phyloP scores from a whole-genome alignment of 2,797 vertebrate genomes.

The Cottoperca gobio region DNA sequence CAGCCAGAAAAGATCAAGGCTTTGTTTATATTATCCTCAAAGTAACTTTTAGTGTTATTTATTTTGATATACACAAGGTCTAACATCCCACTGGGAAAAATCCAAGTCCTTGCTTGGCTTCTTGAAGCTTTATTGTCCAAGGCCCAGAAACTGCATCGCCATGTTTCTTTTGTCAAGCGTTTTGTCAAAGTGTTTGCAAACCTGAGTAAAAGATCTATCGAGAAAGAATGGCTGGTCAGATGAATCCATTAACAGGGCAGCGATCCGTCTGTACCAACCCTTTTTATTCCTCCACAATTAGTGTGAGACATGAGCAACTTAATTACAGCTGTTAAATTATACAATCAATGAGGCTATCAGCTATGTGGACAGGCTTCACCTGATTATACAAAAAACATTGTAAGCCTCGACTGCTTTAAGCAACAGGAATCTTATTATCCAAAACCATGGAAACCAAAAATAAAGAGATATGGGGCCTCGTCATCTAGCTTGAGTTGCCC shows the following conservation, averaged over 20 bases:
- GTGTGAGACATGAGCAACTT: slow-evolving; percentile 20
- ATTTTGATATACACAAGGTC: too few relatives aligned
- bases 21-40: too few relatives aligned
- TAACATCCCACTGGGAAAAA: too few relatives aligned
- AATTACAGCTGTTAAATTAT: slow-evolving; percentile 28
- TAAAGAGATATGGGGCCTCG: background rate
- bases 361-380: background rate
- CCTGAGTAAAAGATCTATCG: background rate
- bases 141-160: too few relatives aligned
- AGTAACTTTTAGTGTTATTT: too few relatives aligned
- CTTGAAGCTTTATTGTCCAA: too few relatives aligned
- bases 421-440: background rate
- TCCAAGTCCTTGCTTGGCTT: too few relatives aligned
- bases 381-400: background rate
- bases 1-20: too few relatives aligned
- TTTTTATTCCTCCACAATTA: slow-evolving; percentile 21
- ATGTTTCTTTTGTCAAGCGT: too few relatives aligned
- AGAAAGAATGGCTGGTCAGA: background rate
- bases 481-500: background rate
- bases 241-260: slow-evolving; percentile 16
- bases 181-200: too few relatives aligned
- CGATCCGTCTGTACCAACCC: background rate
- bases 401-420: slow-evolving; percentile 1
- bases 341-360: slow-evolving; percentile 5
- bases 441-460: slow-evolving; percentile 36